Percentiles rank a stretch among this genome's conserved stretches.
These are phyloP conservation scores for Apteryx mantelli DNA, from an alignment of 2,113 vertebrate genomes.

Conservation along the genomic window DNA sequence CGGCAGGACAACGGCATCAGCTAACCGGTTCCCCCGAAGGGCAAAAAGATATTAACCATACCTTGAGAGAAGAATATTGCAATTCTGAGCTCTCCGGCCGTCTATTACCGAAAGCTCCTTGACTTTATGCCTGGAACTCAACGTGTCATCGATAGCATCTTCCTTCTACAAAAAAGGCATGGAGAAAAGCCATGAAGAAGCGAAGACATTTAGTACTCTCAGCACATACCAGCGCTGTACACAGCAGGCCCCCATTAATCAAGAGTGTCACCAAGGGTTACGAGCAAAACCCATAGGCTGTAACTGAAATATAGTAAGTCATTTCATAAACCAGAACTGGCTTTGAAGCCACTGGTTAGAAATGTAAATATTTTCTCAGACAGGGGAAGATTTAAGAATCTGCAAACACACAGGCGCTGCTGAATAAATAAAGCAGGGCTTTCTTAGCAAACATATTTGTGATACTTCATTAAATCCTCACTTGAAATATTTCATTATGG, in stretches of 20 bases:
- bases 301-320: slow-evolving; percentile 45
- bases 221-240: not conserved
- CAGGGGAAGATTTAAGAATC: slow-evolving; percentile 67
- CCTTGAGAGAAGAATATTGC: slow-evolving; percentile 98
- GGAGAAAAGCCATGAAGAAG: slow-evolving; percentile 62
- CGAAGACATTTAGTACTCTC: slow-evolving; percentile 37
- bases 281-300: not conserved
- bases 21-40: not conserved
- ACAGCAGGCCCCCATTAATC: not conserved
- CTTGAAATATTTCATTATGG: not conserved
- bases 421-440: slow-evolving; percentile 63
- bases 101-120: slow-evolving; percentile 98
- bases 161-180: slow-evolving; percentile 87
- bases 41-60: slow-evolving; percentile 37
- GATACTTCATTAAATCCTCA: slow-evolving; percentile 46
- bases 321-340: slow-evolving; percentile 58
- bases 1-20: not conserved
- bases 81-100: slow-evolving; percentile 96
- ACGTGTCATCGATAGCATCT: slow-evolving; percentile 88
- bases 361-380: slow-evolving; percentile 75
- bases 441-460: slow-evolving; percentile 26
- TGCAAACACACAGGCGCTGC: slow-evolving; percentile 32
- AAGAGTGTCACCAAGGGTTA: not conserved
- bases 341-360: slow-evolving; percentile 71
- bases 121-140: slow-evolving; percentile 91